Conservation (phyloP, 2,888 invertebrate genomes). For the Agriopis leucophaearia region DNA sequence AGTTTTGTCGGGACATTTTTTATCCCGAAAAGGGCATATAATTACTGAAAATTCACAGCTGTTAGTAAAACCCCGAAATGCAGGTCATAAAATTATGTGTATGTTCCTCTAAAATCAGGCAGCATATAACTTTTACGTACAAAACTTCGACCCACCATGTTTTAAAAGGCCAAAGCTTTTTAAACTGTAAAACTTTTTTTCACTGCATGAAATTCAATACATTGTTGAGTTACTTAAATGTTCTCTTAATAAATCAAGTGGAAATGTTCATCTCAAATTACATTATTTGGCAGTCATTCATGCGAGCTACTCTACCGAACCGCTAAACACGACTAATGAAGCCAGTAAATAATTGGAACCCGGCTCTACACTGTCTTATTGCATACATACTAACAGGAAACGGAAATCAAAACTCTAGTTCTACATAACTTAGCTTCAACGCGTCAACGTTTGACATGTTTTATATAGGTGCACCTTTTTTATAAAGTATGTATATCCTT, state of each 20-base stretch:
- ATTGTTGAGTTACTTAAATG: not conserved
- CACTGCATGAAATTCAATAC: not conserved
- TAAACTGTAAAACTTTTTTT: not conserved
- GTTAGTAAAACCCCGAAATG: too few species aligned
- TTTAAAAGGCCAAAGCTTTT: too few species aligned
- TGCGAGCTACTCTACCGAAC: slow-evolving; percentile 18
- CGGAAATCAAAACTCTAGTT: slow-evolving; percentile 23
- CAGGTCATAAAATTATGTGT: too few species aligned
- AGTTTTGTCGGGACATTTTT: too few species aligned
- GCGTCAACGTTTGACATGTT: not conserved
- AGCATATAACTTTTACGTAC: too few species aligned
- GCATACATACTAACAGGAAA: slow-evolving; percentile 10
- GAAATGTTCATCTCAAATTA: slow-evolving; percentile 8
- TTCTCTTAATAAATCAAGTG: slow-evolving; percentile 3
- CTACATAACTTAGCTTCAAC: slow-evolving; percentile 7
- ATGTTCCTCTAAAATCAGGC: too few species aligned
- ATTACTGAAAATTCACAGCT: too few species aligned
- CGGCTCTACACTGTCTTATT: not conserved
- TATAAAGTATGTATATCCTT: too few species aligned
- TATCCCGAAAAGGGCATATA: too few species aligned
- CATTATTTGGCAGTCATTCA: slow-evolving; percentile 20
- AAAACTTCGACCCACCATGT: too few species aligned
- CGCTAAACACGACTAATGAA: slow-evolving; percentile 10
- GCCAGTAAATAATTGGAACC: slow-evolving; percentile 15
- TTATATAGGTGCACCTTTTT: not conserved